Conservation (phyloP, 1,140 invertebrate species). For the Aphaenogaster ashmeadi region DNA sequence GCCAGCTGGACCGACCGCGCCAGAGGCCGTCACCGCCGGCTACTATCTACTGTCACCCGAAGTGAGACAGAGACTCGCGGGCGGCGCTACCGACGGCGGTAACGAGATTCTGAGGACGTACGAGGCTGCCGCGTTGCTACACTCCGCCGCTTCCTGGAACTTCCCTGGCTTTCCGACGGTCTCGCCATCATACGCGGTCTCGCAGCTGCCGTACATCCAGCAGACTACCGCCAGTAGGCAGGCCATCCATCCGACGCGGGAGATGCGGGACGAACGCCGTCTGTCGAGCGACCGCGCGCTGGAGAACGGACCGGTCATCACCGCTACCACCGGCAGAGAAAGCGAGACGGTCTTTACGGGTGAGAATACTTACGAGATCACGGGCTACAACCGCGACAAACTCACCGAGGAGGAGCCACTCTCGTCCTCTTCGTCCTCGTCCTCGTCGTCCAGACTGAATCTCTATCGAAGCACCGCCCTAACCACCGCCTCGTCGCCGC, state of each 20-base stretch:
- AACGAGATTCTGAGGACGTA: conserved; percentile 76
- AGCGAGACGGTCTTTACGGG: conserved; percentile 79
- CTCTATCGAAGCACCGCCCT: conserved; percentile 35
- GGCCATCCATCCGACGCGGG: conserved; percentile 54
- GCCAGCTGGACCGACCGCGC: conserved; percentile 76
- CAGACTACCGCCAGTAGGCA: conserved; percentile 62
- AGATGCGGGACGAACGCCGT: conserved; percentile 44
- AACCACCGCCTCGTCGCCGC: conserved; percentile 19
- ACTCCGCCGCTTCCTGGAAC: conserved; percentile 79
- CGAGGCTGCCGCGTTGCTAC: conserved; percentile 78
- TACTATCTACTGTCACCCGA: conserved; percentile 82
- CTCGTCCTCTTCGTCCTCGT: conserved; percentile 65
- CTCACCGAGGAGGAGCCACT: conserved; percentile 55
- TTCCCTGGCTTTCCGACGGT: conserved; percentile 78
- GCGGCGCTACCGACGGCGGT: conserved; percentile 62
- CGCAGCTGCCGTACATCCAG: conserved; percentile 74
- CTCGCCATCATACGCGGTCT: conserved; percentile 73
- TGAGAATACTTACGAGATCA: conserved; percentile 45
- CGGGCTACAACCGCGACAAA: conserved; percentile 74
- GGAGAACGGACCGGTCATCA: conserved; percentile 60
- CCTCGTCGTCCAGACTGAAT: conserved; percentile 40
- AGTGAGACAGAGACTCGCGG: conserved; percentile 77
- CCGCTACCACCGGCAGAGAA: conserved; percentile 51
- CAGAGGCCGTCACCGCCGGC: conserved; percentile 79
- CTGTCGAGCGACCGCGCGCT: conserved; percentile 31